A percentile compares a stretch with the other conserved stretches of the same genome.
Conservation (phyloP, 2,888 invertebrate genomes). For the Acleris holmiana region DNA sequence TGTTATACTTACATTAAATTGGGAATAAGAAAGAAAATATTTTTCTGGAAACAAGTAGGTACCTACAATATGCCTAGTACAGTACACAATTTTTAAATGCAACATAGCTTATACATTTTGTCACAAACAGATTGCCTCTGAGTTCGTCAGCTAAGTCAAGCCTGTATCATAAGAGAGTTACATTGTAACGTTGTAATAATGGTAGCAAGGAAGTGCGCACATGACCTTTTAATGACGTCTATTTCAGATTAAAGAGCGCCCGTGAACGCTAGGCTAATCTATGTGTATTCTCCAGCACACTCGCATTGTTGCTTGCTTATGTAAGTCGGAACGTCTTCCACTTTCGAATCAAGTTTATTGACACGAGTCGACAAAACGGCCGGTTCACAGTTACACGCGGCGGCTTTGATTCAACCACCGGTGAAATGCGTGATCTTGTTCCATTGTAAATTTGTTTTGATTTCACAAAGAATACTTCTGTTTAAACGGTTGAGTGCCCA, state of each 20-base stretch:
- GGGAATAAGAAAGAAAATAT: too few relatives aligned
- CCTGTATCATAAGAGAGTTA: neutral
- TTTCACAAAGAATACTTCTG: conserved; percentile 38
- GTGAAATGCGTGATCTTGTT: conserved; percentile 58
- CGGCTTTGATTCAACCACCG: conserved; percentile 68
- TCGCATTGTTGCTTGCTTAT: conserved; percentile 82
- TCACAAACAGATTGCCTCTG: too few relatives aligned
- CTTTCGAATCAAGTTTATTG: conserved; percentile 85
- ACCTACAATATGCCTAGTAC: too few relatives aligned
- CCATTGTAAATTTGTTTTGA: conserved; percentile 44
- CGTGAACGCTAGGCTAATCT: conserved; percentile 44
- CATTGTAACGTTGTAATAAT: neutral
- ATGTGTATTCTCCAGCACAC: conserved; percentile 44
- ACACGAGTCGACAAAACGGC: conserved; percentile 80
- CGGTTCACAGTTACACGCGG: conserved; percentile 78
- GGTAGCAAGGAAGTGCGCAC: conserved; percentile 9
- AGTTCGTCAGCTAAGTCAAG: too few relatives aligned
- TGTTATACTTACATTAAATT: too few relatives aligned
- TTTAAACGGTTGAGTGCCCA: conserved; percentile 36
- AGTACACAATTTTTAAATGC: too few relatives aligned
- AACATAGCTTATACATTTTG: too few relatives aligned
- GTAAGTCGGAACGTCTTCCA: conserved; percentile 83
- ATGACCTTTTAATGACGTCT: conserved; percentile 29
- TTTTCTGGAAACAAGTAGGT: too few relatives aligned
- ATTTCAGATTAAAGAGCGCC: conserved; percentile 18